A percentile compares a stretch with the other conserved stretches of the same genome.
Evolutionary conservation across 2,797 vertebrate genomes (phyloP).

Genomic region (Hapalemur alaotrensis): DNA sequence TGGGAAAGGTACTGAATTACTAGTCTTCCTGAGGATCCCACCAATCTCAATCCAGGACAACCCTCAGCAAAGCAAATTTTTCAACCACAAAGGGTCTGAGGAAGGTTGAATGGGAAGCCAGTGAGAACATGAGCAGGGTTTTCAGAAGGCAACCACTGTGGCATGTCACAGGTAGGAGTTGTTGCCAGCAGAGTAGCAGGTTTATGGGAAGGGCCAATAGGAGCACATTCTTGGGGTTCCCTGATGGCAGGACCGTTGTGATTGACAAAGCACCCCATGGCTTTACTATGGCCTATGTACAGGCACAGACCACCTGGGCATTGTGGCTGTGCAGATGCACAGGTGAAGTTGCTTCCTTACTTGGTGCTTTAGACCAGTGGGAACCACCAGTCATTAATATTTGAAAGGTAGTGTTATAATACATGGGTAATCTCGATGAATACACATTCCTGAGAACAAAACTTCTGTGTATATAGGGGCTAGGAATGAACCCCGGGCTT

Average conservation of each 20-base stretch:
- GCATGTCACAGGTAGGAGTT: neutral
- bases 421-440: neutral
- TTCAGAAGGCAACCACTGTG: neutral
- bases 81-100: neutral
- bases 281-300: neutral
- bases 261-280: neutral
- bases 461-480: neutral
- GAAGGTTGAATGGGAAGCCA: neutral
- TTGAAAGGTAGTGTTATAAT: neutral
- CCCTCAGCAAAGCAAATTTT: neutral
- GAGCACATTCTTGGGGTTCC: neutral
- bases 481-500: neutral
- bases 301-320: neutral
- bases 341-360: neutral
- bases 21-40: neutral
- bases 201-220: neutral
- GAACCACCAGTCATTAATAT: neutral
- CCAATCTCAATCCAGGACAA: neutral
- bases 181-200: neutral
- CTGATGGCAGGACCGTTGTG: neutral
- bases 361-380: neutral
- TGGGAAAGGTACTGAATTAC: neutral
- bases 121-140: neutral
- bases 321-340: neutral
- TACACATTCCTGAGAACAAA: neutral